A percentile compares a stretch with the other conserved stretches of the same genome.
phyloP scores from a whole-genome alignment of 2,888 invertebrate genomes.

The Cartodere bifasciata region DNA sequence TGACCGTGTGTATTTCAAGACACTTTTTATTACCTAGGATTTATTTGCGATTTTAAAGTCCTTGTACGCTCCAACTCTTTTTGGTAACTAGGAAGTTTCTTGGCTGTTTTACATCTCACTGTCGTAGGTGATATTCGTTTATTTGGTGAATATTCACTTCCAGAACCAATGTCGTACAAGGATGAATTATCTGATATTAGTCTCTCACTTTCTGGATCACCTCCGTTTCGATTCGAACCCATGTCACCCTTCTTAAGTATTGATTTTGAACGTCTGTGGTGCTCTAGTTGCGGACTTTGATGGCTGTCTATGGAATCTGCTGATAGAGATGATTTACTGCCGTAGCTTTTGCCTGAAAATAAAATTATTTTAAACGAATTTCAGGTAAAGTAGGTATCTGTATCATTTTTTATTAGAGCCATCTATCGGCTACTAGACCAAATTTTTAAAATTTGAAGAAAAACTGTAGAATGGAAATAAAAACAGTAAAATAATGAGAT shows the following conservation, averaged over 20 bases:
- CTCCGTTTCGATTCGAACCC: constrained; percentile 34
- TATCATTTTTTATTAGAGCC: too few species aligned
- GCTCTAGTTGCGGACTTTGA: constrained; percentile 48
- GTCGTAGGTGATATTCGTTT: constrained; percentile 30
- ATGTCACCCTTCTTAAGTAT: constrained; percentile 66
- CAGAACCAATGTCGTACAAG: constrained; percentile 40
- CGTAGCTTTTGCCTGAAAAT: constrained; percentile 39
- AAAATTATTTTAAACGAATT: too few species aligned
- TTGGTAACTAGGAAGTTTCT: constrained; percentile 18
- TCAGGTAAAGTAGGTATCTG: too few species aligned
- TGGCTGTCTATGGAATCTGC: constrained; percentile 53
- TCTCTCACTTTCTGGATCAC: constrained; percentile 64
- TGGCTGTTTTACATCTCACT: constrained; percentile 17
- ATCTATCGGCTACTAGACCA: too few species aligned
- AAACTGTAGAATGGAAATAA: too few species aligned
- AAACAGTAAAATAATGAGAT: too few species aligned
- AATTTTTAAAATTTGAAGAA: too few species aligned
- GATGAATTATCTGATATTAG: constrained; percentile 54
- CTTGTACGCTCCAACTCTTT: constrained; percentile 27
- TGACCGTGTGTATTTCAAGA: too few species aligned
- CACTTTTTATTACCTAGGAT: constrained; percentile 10
- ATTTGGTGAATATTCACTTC: constrained; percentile 31
- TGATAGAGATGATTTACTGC: constrained; percentile 53
- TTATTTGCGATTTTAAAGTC: constrained; percentile 27
- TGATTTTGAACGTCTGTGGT: constrained; percentile 57